Conservation (phyloP, 2,888 invertebrate species). For the Parthenolecanium corni region DNA sequence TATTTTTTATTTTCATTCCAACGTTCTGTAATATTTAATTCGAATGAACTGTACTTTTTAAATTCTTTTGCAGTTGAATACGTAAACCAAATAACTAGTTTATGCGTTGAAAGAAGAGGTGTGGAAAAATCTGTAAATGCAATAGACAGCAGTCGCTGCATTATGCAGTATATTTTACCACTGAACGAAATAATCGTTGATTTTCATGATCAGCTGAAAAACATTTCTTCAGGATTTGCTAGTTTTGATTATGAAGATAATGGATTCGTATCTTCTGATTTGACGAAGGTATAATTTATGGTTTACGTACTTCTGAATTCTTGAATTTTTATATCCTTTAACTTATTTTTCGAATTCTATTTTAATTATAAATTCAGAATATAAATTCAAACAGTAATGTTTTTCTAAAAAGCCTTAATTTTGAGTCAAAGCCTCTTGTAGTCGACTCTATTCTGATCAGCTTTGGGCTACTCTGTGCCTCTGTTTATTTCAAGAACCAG, state of each 20-base stretch:
- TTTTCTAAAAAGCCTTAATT: too few relatives aligned
- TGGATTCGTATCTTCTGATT: constrained; percentile 63
- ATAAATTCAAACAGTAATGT: too few relatives aligned
- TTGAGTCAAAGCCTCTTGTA: too few relatives aligned
- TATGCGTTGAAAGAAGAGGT: constrained; percentile 67
- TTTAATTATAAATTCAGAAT: too few relatives aligned
- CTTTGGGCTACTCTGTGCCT: too few relatives aligned
- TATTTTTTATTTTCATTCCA: constrained; percentile 1
- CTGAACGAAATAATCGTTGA: constrained; percentile 88
- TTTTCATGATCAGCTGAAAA: constrained; percentile 86
- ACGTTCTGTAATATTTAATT: background rate
- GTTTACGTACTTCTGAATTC: background rate
- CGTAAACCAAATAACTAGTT: constrained; percentile 31
- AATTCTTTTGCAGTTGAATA: constrained; percentile 29
- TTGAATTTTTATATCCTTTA: too few relatives aligned
- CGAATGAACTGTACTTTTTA: too few relatives aligned
- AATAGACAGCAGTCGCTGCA: constrained; percentile 69
- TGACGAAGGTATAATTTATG: constrained; percentile 60
- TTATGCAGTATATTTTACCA: constrained; percentile 74
- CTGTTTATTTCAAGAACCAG: too few relatives aligned
- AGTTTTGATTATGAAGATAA: constrained; percentile 86
- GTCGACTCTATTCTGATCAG: too few relatives aligned
- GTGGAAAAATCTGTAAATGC: constrained; percentile 55
- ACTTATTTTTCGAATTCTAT: too few relatives aligned
- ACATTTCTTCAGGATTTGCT: constrained; percentile 84